Evolutionary conservation across 2,113 vertebrate species (phyloP).

Genomic region (Misgurnus anguillicaudatus): DNA sequence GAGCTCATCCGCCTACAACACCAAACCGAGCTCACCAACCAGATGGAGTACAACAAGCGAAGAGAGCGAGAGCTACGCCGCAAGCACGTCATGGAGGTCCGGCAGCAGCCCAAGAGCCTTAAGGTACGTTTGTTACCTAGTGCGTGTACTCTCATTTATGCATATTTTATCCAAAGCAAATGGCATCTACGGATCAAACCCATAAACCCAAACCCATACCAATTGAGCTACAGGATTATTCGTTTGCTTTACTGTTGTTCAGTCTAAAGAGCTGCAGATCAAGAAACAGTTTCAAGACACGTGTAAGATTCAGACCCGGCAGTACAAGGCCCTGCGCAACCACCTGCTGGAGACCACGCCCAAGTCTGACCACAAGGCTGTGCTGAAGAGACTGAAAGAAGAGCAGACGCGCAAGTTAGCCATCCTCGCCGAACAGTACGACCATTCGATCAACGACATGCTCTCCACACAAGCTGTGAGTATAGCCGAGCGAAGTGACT

Average conservation of each 20-base stretch:
- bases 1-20: constrained; percentile 96
- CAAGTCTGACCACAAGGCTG: constrained; percentile 98
- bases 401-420: constrained; percentile 98
- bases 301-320: constrained; percentile 97
- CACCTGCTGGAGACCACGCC: constrained; percentile 95
- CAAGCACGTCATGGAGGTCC: constrained; percentile 98
- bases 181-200: too few relatives aligned
- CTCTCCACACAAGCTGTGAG: constrained; percentile 98
- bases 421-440: constrained; percentile 97
- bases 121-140: constrained; percentile 76
- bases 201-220: too few relatives aligned
- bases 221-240: too few relatives aligned
- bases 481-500: constrained; percentile 34
- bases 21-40: constrained; percentile 98
- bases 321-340: constrained; percentile 97
- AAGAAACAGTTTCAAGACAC: constrained; percentile 96
- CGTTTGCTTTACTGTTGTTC: too few relatives aligned
- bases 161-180: too few relatives aligned
- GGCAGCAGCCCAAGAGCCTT: constrained; percentile 98
- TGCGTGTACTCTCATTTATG: too few relatives aligned
- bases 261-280: constrained; percentile 89
- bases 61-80: constrained; percentile 92
- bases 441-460: constrained; percentile 99
- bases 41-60: constrained; percentile 98
- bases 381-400: constrained; percentile 97